Evolutionary conservation across 2,888 invertebrate genomes (phyloP).

Genomic region (Apamea sordens): DNA sequence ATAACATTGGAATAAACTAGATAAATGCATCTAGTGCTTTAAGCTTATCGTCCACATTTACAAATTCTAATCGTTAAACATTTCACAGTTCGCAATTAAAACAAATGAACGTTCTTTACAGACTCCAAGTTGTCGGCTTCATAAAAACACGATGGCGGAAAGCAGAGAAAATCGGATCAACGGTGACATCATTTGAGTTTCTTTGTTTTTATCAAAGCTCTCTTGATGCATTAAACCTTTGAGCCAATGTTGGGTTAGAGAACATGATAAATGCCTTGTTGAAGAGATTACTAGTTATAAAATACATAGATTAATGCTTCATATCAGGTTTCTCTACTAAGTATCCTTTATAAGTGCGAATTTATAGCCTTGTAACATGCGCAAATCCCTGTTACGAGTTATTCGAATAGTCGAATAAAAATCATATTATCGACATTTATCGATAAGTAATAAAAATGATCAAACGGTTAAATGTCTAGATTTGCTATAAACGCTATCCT

Average conservation of each 20-base stretch:
- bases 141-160: constrained; percentile 43
- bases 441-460: constrained; percentile 57
- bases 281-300: constrained; percentile 33
- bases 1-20: constrained; percentile 66
- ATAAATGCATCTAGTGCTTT: constrained; percentile 60
- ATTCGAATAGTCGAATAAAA: constrained; percentile 41
- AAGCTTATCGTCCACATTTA: constrained; percentile 52
- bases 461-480: constrained; percentile 53
- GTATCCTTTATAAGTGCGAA: constrained; percentile 32
- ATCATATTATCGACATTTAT: constrained; percentile 48
- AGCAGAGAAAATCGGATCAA: constrained; percentile 43
- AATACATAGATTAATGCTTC: constrained; percentile 30
- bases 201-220: constrained; percentile 42
- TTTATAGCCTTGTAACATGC: constrained; percentile 33
- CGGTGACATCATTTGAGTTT: constrained; percentile 33
- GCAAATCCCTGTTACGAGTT: constrained; percentile 28
- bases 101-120: constrained; percentile 45
- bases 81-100: constrained; percentile 51
- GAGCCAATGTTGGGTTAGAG: constrained; percentile 37
- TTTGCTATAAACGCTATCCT: constrained; percentile 50
- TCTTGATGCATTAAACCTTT: constrained; percentile 49
- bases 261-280: constrained; percentile 41
- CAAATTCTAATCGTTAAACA: constrained; percentile 51
- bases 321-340: constrained; percentile 23
- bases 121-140: constrained; percentile 30